Evolutionary conservation across 2,797 vertebrate genomes (phyloP), one percentile per base, ranked within the genome.

Genomic region (Bryconaethiops microstoma): DNA sequence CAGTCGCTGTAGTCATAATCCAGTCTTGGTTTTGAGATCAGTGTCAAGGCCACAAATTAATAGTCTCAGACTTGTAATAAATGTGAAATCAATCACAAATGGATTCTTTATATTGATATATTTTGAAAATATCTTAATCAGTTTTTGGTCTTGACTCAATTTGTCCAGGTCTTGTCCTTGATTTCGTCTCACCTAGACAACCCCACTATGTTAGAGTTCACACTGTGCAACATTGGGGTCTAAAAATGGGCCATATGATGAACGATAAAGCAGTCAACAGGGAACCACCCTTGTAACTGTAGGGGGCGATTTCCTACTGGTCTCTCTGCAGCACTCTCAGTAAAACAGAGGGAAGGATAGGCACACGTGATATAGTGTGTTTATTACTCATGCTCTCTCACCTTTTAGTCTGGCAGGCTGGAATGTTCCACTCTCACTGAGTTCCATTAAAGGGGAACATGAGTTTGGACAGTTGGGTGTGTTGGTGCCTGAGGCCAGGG

Each of bases 351-450:
- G 71, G 77, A 68, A 25, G 42, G 68, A 74, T 69, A 60, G 45
- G 35, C 68, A 67, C 77, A 77, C 70, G 62, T 79, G 82, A 81
- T 62, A 55, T 39, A 48, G 35, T 81, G 79, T 83, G 60, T 87
- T 82, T 78, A 76, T 78, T 78, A 81, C 73, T 83, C 62, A 45
- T 69, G 65, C 64, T 77, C 64, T 71, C 77, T 80, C 82, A 87
- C 76, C 77, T 84, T 83, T 83, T 68, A 83, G 60, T 85, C 73
- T 85, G 74, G 54, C 6, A 70, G 69, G n/a, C 68, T 78, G 75
- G 82, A 87, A 85, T 76, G 77, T 80, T 80, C 82, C 63, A 74
- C 63, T 65, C 67, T 76, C 35, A 2, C 60, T 70, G 75, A 50
- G 54, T 75, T 76, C 64, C 59, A n/a, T 7, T 80, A 45, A 80